Evolutionary conservation across 1,140 invertebrate species (phyloP).

Genomic region (Hylaeus volcanicus): DNA sequence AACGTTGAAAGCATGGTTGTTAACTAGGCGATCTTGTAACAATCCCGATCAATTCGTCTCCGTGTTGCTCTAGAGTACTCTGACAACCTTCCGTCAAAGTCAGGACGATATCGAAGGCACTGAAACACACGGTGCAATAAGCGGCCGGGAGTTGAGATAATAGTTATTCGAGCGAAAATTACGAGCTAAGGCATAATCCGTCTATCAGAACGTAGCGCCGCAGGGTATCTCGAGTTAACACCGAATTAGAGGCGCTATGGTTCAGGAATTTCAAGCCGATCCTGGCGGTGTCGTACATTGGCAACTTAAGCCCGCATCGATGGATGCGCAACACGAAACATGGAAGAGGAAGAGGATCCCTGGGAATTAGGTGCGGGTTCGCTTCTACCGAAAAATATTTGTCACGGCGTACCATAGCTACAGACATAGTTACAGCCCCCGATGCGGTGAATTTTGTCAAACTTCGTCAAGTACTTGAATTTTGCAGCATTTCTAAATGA

Average conservation of each 20-base stretch:
- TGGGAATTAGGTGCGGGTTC: background rate
- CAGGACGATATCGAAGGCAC: background rate
- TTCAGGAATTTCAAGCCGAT: background rate
- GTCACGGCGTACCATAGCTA: too few relatives aligned
- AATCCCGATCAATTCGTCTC: too few relatives aligned
- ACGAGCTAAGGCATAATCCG: background rate
- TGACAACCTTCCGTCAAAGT: background rate
- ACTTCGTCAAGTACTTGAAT: too few relatives aligned
- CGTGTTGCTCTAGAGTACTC: too few relatives aligned
- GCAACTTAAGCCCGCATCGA: conserved; percentile 12
- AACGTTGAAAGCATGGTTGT: too few relatives aligned
- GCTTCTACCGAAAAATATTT: too few relatives aligned
- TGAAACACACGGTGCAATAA: background rate
- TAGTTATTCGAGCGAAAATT: background rate
- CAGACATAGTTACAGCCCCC: too few relatives aligned
- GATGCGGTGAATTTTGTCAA: too few relatives aligned
- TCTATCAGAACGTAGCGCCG: background rate
- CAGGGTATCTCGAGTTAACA: conserved; percentile 13
- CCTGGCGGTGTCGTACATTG: conserved; percentile 5
- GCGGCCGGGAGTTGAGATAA: background rate
- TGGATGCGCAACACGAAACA: background rate
- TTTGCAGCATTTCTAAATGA: too few relatives aligned
- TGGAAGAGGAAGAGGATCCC: background rate
- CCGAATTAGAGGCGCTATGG: background rate
- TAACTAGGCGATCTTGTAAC: too few relatives aligned